Evolutionary conservation across 2,113 vertebrate species (phyloP).

Genomic region (Hemiprocne comata): DNA sequence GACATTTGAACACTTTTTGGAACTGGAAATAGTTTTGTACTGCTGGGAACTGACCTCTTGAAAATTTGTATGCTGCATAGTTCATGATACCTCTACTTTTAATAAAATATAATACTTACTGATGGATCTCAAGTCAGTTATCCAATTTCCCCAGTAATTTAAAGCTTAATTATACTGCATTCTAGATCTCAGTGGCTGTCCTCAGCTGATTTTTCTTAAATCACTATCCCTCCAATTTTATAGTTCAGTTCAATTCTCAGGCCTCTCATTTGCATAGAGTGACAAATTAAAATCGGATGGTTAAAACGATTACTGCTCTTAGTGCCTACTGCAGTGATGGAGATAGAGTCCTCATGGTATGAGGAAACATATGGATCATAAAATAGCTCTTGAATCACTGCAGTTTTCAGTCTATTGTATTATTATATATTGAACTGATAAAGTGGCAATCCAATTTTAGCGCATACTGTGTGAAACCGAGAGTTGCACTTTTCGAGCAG

Average conservation of each 20-base stretch:
- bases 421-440: background rate
- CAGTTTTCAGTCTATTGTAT: background rate
- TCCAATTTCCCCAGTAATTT: constrained; percentile 44
- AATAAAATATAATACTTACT: constrained; percentile 48
- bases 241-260: constrained; percentile 26
- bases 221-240: constrained; percentile 30
- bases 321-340: background rate
- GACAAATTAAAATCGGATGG: constrained; percentile 36
- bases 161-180: constrained; percentile 48
- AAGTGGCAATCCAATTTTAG: background rate
- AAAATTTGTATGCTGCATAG: background rate
- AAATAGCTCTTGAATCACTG: background rate
- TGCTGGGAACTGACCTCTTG: constrained; percentile 23
- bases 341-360: constrained; percentile 9
- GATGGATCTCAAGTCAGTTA: constrained; percentile 46
- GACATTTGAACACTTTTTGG: background rate
- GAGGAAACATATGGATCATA: background rate
- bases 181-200: constrained; percentile 22
- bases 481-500: background rate
- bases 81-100: constrained; percentile 28
- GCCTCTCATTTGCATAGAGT: constrained; percentile 43
- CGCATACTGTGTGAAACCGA: background rate
- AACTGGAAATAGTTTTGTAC: background rate
- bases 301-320: constrained; percentile 5
- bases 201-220: constrained; percentile 45